Conservation (phyloP, 2,888 invertebrate species). For the Caenorhabditis panamensis region DNA sequence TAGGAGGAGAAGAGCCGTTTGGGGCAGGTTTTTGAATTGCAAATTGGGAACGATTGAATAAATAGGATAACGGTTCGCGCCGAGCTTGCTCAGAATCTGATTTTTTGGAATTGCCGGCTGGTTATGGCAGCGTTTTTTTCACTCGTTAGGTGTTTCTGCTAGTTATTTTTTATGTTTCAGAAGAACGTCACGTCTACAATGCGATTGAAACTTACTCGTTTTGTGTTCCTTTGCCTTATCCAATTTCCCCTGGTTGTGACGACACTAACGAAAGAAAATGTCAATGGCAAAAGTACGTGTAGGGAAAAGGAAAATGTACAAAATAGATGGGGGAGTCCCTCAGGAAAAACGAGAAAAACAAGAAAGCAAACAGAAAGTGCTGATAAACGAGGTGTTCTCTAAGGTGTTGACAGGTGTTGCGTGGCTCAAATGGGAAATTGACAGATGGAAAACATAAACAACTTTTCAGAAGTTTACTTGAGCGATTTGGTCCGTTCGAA, state of each 20-base stretch:
- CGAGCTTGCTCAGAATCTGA: conserved; percentile 9
- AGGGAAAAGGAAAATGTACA: not conserved
- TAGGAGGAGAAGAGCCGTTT: conserved; percentile 18
- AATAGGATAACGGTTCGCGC: conserved; percentile 36
- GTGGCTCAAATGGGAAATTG: not conserved
- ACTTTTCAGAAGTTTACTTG: conserved; percentile 4
- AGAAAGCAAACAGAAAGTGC: conserved; percentile 26
- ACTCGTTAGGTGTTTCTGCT: not conserved
- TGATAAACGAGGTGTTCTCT: conserved; percentile 1
- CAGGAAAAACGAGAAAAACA: not conserved
- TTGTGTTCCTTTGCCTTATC: conserved; percentile 17
- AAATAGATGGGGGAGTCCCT: conserved; percentile 2
- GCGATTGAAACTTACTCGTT: conserved; percentile 21
- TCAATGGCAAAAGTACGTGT: conserved; percentile 30
- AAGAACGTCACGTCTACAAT: conserved; percentile 21
- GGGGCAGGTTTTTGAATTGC: conserved; percentile 52
- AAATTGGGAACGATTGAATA: conserved; percentile 47
- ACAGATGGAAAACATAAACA: conserved; percentile 22
- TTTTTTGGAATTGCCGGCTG: conserved; percentile 2
- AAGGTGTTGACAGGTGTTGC: conserved; percentile 15
- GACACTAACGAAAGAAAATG: conserved; percentile 12
- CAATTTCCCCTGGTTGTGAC: conserved; percentile 10
- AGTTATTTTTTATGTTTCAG: not conserved
- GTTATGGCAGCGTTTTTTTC: not conserved
- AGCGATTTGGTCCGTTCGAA: conserved; percentile 24